phyloP scores from a whole-genome alignment of 1,140 invertebrate genomes.

The Leptopilina boulardi region DNA sequence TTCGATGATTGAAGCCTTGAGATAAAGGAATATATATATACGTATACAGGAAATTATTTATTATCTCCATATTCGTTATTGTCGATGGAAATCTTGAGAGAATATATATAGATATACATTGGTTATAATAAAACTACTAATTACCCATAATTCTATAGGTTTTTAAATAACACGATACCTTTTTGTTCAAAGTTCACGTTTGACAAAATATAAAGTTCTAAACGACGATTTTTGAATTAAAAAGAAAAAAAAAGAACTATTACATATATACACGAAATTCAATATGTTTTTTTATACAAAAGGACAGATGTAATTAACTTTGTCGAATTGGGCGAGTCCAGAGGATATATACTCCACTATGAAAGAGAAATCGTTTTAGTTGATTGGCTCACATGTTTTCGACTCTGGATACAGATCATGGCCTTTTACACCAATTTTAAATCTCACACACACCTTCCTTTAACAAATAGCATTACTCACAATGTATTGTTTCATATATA shows the following conservation, averaged over 20 bases:
- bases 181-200: constrained; percentile 43
- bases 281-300: constrained; percentile 62
- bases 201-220: constrained; percentile 62
- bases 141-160: constrained; percentile 55
- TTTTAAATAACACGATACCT: constrained; percentile 51
- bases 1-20: neutral
- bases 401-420: neutral
- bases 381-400: constrained; percentile 22
- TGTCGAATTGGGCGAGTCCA: constrained; percentile 53
- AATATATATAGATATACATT: neutral
- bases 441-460: neutral
- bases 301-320: constrained; percentile 65
- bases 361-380: constrained; percentile 54
- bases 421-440: constrained; percentile 2
- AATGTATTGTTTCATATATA: neutral
- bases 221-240: constrained; percentile 68
- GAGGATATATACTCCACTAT: constrained; percentile 45
- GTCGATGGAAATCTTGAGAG: neutral
- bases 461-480: neutral
- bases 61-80: constrained; percentile 3
- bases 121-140: constrained; percentile 52
- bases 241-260: too few species aligned
- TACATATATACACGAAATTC: constrained; percentile 56
- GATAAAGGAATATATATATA: neutral
- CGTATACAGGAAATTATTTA: neutral